Percentiles rank a stretch among this genome's conserved stretches.
These are phyloP conservation scores for Illadopsis cleaveri DNA, from an alignment of 2,113 vertebrate genomes.

Conservation along the genomic window DNA sequence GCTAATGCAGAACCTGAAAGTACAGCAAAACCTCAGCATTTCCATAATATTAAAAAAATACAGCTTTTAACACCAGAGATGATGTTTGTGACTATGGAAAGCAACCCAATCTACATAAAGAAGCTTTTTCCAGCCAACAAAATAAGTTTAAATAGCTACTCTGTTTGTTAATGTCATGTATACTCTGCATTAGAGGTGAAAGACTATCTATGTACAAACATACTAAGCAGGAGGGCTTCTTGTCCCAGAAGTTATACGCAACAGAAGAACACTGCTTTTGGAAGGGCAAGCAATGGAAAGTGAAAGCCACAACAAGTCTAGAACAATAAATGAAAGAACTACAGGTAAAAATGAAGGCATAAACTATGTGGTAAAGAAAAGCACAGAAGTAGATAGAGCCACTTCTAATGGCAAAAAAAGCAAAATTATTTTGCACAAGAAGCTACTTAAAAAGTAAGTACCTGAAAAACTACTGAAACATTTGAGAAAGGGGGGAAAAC, in stretches of 20 bases:
- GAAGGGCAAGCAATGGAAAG: neutral
- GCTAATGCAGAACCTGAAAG: constrained; percentile 91
- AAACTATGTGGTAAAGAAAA: neutral
- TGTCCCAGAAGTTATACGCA: neutral
- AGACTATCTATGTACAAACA: neutral
- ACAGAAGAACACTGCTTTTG: neutral
- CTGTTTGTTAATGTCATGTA: neutral
- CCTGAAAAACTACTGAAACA: neutral
- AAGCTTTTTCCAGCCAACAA: neutral
- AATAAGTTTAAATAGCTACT: neutral
- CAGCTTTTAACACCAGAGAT: neutral
- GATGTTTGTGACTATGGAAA: neutral
- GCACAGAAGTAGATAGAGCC: neutral
- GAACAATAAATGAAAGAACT: neutral
- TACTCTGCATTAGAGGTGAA: neutral
- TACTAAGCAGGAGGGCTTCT: neutral
- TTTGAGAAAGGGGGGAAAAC: neutral
- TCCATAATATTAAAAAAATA: neutral
- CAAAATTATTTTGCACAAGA: neutral
- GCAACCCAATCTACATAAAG: neutral
- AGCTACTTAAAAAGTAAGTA: neutral
- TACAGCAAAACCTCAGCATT: neutral
- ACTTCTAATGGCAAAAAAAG: neutral
- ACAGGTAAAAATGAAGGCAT: neutral
- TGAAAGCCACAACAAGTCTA: neutral